These are phyloP conservation scores for Antechinus flavipes DNA, from an alignment of 2,113 vertebrate genomes.

Conservation along the genomic window DNA sequence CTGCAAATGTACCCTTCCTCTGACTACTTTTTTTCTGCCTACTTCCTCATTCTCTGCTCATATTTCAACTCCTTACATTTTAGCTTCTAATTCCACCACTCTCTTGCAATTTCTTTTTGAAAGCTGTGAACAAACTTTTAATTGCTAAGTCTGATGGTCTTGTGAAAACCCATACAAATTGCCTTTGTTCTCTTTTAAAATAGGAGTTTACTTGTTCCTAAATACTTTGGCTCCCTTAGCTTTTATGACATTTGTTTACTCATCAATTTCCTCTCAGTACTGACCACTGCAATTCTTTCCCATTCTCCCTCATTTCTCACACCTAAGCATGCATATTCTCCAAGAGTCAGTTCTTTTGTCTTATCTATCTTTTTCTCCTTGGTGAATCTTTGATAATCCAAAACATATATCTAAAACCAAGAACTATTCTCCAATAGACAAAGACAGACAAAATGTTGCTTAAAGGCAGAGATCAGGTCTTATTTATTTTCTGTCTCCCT, in stretches of 20 bases:
- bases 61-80: neutral
- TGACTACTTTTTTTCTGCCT: neutral
- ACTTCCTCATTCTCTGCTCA: neutral
- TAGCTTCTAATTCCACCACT: neutral
- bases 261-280: neutral
- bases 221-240: neutral
- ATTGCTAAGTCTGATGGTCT: neutral
- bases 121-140: neutral
- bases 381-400: neutral
- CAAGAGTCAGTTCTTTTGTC: neutral
- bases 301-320: neutral
- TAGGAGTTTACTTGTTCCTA: neutral
- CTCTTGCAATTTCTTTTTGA: neutral
- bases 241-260: neutral
- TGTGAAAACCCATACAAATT: neutral
- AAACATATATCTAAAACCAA: neutral
- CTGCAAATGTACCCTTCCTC: neutral
- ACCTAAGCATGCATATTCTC: neutral
- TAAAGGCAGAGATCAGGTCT: neutral
- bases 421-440: neutral
- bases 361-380: neutral
- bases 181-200: neutral
- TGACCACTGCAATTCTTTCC: neutral
- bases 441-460: neutral
- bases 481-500: neutral